Evolutionary conservation across 2,888 invertebrate genomes (phyloP).

Genomic region (Ophonus ardosiacus): DNA sequence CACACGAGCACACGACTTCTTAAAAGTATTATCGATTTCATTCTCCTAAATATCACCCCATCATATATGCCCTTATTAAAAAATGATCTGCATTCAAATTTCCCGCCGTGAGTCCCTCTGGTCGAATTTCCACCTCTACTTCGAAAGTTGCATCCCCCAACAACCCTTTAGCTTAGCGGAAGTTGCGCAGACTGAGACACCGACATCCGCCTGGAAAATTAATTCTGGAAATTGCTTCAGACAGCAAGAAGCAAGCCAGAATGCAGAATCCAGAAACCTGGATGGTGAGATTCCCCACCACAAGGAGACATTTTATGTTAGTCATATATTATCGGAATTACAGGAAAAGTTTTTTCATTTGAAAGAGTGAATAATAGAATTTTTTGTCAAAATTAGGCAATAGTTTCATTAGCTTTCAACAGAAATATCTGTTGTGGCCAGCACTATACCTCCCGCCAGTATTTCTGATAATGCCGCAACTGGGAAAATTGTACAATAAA

Average conservation of each 20-base stretch:
- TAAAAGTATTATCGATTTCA: neutral
- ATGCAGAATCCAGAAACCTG: neutral
- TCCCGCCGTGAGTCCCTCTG: neutral
- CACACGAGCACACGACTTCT: too few species aligned
- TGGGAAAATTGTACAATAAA: too few species aligned
- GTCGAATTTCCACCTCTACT: neutral
- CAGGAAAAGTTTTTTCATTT: too few species aligned
- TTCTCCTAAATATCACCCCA: neutral
- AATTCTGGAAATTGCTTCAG: slow-evolving; percentile 46
- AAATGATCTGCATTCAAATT: neutral
- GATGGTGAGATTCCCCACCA: neutral
- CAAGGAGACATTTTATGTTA: too few species aligned
- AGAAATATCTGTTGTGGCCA: too few species aligned
- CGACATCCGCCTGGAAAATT: slow-evolving; percentile 22
- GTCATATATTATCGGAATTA: too few species aligned
- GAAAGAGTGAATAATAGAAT: too few species aligned
- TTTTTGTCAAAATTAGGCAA: too few species aligned
- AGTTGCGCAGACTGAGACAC: neutral
- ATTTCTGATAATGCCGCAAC: too few species aligned
- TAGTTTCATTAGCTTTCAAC: too few species aligned
- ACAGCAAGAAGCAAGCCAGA: neutral
- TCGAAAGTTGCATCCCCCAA: neutral
- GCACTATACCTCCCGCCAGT: too few species aligned
- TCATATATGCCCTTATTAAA: neutral
- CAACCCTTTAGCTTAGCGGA: slow-evolving; percentile 29